Conservation (phyloP, 2,797 vertebrate species). For the Nasua narica region DNA sequence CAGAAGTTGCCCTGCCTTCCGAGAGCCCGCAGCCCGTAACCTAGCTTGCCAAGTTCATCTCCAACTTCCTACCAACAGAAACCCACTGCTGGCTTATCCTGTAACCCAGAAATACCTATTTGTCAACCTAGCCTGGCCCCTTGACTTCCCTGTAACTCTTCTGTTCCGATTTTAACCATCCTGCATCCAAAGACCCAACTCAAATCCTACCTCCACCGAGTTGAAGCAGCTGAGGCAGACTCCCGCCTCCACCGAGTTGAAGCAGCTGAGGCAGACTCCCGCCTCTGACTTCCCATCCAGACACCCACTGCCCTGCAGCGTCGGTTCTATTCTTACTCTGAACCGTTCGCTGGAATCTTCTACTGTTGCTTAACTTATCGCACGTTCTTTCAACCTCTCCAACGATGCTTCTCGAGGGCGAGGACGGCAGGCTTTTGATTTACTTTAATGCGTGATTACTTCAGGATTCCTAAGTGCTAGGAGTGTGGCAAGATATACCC, state of each 20-base stretch:
- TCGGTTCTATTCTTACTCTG: not conserved
- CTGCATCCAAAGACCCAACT: not conserved
- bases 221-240: not conserved
- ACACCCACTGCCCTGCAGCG: accelerated
- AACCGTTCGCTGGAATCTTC: not conserved
- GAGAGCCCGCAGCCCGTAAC: not conserved
- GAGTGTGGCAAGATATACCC: not conserved
- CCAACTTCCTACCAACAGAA: not conserved
- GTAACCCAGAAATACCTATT: not conserved
- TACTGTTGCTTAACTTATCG: not conserved
- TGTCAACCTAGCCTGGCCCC: not conserved
- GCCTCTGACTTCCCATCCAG: not conserved
- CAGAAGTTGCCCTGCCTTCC: not conserved
- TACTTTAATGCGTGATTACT: not conserved
- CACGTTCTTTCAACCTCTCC: not conserved
- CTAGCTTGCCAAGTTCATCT: not conserved
- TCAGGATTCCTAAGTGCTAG: not conserved
- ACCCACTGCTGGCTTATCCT: not conserved
- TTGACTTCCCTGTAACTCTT: not conserved
- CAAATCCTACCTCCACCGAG: not conserved
- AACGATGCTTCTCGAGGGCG: not conserved
- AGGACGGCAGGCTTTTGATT: not conserved
- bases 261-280: not conserved
- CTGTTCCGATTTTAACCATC: not conserved
- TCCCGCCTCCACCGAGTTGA: not conserved